Evolutionary conservation across 2,888 invertebrate species (phyloP).

Genomic region (Brenthis ino): DNA sequence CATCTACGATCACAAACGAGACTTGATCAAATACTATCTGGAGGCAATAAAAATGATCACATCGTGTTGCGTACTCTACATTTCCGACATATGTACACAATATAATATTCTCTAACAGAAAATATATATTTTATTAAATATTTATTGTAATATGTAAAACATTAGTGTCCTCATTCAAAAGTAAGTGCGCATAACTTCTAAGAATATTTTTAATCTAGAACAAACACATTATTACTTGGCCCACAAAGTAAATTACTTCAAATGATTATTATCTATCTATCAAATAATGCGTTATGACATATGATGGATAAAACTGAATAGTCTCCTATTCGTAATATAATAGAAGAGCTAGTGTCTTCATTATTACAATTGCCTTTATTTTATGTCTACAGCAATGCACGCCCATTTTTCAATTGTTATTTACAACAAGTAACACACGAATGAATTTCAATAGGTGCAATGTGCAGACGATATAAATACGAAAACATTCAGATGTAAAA

Average conservation of each 20-base stretch:
- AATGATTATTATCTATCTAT: conserved; percentile 8
- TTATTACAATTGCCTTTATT: conserved; percentile 25
- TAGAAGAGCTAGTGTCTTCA: conserved; percentile 17
- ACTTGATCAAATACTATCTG: no score
- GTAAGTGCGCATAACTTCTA: no score
- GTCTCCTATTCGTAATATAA: neutral
- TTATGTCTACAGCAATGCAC: conserved; percentile 20
- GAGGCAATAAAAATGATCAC: no score
- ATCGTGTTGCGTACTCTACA: no score
- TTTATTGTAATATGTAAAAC: no score
- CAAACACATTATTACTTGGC: neutral
- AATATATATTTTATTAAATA: no score
- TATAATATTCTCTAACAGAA: no score
- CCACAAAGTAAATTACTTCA: neutral
- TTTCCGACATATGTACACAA: no score
- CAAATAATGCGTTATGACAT: conserved; percentile 9
- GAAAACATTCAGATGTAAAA: conserved; percentile 2
- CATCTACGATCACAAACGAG: no score
- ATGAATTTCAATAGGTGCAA: conserved; percentile 13
- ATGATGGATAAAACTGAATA: conserved; percentile 23
- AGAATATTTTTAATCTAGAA: neutral
- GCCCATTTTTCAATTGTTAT: conserved; percentile 28
- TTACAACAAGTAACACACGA: conserved; percentile 15
- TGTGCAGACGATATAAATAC: conserved; percentile 11
- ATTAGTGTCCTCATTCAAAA: no score